phyloP scores from a whole-genome alignment of 2,113 vertebrate genomes.

The Harpagus bidentatus region DNA sequence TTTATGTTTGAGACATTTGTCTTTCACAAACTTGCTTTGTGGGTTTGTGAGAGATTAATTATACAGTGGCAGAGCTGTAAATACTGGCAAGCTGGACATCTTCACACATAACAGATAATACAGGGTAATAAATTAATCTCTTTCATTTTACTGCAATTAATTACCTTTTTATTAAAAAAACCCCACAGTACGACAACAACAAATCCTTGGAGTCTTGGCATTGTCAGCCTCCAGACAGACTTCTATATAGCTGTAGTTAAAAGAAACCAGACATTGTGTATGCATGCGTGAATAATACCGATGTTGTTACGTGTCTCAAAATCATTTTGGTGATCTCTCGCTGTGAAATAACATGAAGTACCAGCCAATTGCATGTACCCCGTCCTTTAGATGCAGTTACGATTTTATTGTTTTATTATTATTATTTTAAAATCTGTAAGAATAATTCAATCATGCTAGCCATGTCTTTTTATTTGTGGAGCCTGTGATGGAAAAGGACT shows the following conservation, averaged over 20 bases:
- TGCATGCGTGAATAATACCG: neutral
- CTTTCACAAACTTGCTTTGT: neutral
- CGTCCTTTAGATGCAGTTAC: neutral
- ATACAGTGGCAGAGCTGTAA: neutral
- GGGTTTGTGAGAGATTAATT: neutral
- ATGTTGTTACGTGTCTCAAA: neutral
- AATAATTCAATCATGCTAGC: conserved; percentile 78
- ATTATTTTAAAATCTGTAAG: conserved; percentile 50
- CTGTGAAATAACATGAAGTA: neutral
- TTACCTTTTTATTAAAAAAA: conserved; percentile 12
- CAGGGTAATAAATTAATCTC: neutral
- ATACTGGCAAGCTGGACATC: conserved; percentile 5
- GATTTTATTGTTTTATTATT: neutral
- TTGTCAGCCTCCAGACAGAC: neutral
- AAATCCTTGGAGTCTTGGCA: neutral
- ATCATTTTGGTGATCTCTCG: neutral
- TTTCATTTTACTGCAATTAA: neutral
- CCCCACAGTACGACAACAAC: neutral
- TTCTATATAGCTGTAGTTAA: neutral
- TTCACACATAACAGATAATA: neutral
- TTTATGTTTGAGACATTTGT: neutral
- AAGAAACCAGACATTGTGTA: neutral
- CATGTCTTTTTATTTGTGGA: conserved; percentile 80
- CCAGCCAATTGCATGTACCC: neutral
- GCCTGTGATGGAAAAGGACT: neutral